A percentile compares a stretch with the other conserved stretches of the same genome.
phyloP scores from a whole-genome alignment of 1,140 invertebrate species.

The Achatina immaculata region DNA sequence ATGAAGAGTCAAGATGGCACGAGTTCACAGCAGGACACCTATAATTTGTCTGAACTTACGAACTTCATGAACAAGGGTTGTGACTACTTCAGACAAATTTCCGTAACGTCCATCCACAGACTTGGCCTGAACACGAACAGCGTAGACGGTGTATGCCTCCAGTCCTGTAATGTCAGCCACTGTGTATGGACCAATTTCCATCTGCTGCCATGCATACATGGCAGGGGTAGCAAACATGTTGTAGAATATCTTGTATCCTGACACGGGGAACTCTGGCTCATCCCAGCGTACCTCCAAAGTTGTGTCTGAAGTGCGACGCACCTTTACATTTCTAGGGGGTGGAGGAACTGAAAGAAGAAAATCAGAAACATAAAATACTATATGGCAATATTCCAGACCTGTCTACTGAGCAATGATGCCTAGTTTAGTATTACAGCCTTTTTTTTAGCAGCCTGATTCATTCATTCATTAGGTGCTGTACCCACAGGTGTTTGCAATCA shows the following conservation, averaged over 20 bases:
- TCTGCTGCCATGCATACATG: slow-evolving; percentile 62
- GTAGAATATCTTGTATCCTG: slow-evolving; percentile 81
- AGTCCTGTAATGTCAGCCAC: slow-evolving; percentile 84
- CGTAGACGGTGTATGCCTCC: slow-evolving; percentile 92
- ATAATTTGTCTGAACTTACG: too few relatives aligned
- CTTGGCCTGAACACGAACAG: slow-evolving; percentile 81
- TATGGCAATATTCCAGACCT: too few relatives aligned
- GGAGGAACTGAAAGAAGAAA: slow-evolving; percentile 75
- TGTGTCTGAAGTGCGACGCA: slow-evolving; percentile 74
- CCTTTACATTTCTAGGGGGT: slow-evolving; percentile 89
- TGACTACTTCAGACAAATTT: slow-evolving; percentile 60
- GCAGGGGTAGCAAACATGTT: slow-evolving; percentile 57
- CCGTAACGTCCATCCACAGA: slow-evolving; percentile 63
- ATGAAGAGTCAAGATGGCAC: neutral
- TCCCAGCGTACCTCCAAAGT: slow-evolving; percentile 97
- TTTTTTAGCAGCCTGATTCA: too few relatives aligned
- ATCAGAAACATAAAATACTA: too few relatives aligned
- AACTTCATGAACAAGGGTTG: slow-evolving; percentile 46
- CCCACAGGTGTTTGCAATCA: too few relatives aligned
- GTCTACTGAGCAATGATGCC: too few relatives aligned
- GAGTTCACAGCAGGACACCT: too few relatives aligned
- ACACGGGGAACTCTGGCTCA: slow-evolving; percentile 77
- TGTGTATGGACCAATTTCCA: slow-evolving; percentile 66
- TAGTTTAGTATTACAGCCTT: too few relatives aligned
- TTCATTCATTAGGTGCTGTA: too few relatives aligned